Base-by-base conservation (phyloP, 2,797 vertebrate species). In the Acanthornis magna region DNA sequence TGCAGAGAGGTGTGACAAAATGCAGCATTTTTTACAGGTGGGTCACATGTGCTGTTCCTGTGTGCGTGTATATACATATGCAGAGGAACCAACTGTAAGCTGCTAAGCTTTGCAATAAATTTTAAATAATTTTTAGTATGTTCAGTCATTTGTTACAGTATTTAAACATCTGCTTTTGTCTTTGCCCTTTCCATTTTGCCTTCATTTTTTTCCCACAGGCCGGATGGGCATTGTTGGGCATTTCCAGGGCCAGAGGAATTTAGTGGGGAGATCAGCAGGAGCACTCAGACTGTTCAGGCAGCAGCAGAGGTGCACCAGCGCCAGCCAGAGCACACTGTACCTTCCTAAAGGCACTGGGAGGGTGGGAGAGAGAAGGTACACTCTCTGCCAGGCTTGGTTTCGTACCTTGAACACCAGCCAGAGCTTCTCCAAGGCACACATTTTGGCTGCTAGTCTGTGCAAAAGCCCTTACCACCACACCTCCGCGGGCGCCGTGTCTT, bases 401-500 rank as follows among this genome's bases (percentile, higher is more conserved):
- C 68, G 70, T 11, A 32, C 34, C 26, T 50, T 79, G 84, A 62
- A 25, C 58, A 36, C 71, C 38, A 66, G 50, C 81, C 84, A 91
- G 87, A 62, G 70, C 81, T 54, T 48, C 71, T 80, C 38, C 81
- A 75, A 91, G 84, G 67, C 67, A 47, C 62, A 21, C 15, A 11
- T 75, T 87, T 61, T 55, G 53, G n/a, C 77, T 80, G 60, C 65
- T 79, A 8, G 11, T 43, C 48, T 34, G 66, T 57, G 54, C 73
- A 78, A 57, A 72, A 89, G 50, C 50, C 50, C 61, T 74, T 8
- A 11, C 9, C 50, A 26, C 14, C 20, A 2, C 1, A 8, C 42
- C 67, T 55, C 22, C 0, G 2, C 1, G 5, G 58, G 73, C 2
- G 0, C 32, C 5, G 1, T 48, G 61, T 51, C 71, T 62, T 5